phyloP scores from a whole-genome alignment of 2,797 vertebrate species.

The Karalla daura region DNA sequence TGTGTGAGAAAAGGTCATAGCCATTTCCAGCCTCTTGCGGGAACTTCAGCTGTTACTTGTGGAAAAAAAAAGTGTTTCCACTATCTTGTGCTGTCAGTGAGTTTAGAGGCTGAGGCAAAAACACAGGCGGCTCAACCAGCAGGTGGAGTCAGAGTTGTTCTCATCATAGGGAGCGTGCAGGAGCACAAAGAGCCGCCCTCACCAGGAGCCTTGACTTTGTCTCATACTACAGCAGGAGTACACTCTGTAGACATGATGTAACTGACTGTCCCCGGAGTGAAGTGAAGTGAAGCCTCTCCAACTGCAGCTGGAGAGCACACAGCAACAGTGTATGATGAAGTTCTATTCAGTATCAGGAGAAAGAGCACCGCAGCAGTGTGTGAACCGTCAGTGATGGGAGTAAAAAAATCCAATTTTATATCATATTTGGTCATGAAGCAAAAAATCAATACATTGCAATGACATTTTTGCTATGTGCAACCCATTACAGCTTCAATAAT shows the following conservation, averaged over 20 bases:
- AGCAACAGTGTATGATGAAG: neutral
- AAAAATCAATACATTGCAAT: no score
- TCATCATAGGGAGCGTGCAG: slow-evolving; percentile 3
- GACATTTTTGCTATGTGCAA: no score
- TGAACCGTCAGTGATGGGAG: no score
- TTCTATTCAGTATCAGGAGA: slow-evolving; percentile 20
- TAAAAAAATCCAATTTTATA: no score
- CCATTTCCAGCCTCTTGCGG: slow-evolving; percentile 16
- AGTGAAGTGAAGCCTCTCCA: slow-evolving; percentile 1
- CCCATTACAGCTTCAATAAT: no score
- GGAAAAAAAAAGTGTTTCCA: neutral
- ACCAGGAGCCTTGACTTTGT: slow-evolving; percentile 10
- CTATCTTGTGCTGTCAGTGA: neutral
- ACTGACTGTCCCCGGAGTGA: slow-evolving; percentile 22
- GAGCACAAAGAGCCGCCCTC: neutral
- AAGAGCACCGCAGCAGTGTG: no score
- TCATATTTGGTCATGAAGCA: no score
- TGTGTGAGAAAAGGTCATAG: slow-evolving; percentile 21
- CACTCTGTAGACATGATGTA: slow-evolving; percentile 34
- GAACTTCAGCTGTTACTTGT: slow-evolving; percentile 10
- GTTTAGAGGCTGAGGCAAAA: no score
- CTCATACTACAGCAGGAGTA: slow-evolving; percentile 11
- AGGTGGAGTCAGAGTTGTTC: slow-evolving; percentile 69
- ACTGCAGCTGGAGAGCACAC: slow-evolving; percentile 20
- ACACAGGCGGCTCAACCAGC: slow-evolving; percentile 45